phyloP scores from a whole-genome alignment of 2,113 vertebrate species.

The Trinectes maculatus region DNA sequence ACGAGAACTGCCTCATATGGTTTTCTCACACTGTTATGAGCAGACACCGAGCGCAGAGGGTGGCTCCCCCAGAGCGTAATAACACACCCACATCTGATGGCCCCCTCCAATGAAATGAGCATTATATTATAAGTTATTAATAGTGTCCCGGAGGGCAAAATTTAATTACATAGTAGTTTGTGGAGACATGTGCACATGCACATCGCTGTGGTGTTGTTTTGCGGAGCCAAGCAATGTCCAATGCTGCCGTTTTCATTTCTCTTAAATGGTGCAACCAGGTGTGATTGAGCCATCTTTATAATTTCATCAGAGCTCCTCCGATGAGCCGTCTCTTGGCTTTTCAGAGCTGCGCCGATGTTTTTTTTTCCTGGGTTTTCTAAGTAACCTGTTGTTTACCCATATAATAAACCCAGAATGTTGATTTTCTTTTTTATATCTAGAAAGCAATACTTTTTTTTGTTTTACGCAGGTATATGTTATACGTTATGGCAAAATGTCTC shows the following conservation, averaged over 20 bases:
- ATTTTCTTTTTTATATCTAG: too few relatives aligned
- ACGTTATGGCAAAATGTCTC: too few relatives aligned
- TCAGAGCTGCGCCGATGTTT: conserved; percentile 15
- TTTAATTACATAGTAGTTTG: conserved; percentile 78
- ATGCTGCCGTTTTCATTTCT: conserved; percentile 69
- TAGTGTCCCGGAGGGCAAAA: conserved; percentile 75
- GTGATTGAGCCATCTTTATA: conserved; percentile 64
- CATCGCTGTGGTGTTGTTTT: conserved; percentile 62
- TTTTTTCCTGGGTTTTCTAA: too few relatives aligned
- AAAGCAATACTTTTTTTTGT: too few relatives aligned
- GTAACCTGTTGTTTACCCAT: too few relatives aligned
- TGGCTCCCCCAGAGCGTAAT: conserved; percentile 53
- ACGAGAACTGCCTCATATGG: conserved; percentile 42
- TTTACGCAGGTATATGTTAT: too few relatives aligned
- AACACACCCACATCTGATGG: conserved; percentile 64
- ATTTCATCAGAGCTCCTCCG: conserved; percentile 73
- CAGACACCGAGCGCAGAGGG: conserved; percentile 10
- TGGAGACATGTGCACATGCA: conserved; percentile 23
- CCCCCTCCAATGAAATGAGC: conserved; percentile 79
- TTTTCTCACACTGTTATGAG: conserved; percentile 60
- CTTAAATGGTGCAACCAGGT: conserved; percentile 61
- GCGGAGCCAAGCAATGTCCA: conserved; percentile 41
- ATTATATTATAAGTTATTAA: conserved; percentile 81
- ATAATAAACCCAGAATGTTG: too few relatives aligned
- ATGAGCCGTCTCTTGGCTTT: conserved; percentile 57